Conservation (phyloP, 2,797 vertebrate species). For the Microcaecilia unicolor region DNA sequence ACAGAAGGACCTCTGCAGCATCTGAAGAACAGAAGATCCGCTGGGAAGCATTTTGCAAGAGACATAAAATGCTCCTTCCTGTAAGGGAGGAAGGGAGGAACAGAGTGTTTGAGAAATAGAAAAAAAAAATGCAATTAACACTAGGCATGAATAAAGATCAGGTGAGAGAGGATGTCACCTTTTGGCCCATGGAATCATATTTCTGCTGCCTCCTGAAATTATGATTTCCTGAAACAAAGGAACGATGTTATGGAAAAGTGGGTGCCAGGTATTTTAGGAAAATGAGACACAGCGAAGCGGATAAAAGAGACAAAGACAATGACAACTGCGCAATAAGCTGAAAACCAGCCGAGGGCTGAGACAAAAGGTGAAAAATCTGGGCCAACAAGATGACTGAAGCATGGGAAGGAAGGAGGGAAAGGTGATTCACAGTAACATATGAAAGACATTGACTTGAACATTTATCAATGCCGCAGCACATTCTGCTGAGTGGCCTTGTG, state of each 20-base stretch:
- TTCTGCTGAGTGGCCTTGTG: constrained; percentile 40
- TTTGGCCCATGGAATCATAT: constrained; percentile 52
- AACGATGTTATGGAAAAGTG: constrained; percentile 55
- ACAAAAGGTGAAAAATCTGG: constrained; percentile 49
- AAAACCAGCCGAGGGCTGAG: constrained; percentile 53
- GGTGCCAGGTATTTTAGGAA: constrained; percentile 63
- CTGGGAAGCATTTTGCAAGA: constrained; percentile 52
- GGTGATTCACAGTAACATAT: constrained; percentile 56
- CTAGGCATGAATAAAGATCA: constrained; percentile 57
- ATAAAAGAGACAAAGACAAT: constrained; percentile 62
- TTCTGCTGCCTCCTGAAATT: constrained; percentile 56
- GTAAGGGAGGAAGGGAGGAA: constrained; percentile 61
- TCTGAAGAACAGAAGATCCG: constrained; percentile 50
- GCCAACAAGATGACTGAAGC: constrained; percentile 62
- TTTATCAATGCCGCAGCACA: constrained; percentile 39
- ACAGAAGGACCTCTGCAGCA: constrained; percentile 38
- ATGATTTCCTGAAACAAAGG: constrained; percentile 62
- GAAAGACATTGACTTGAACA: constrained; percentile 55
- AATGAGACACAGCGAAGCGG: constrained; percentile 54
- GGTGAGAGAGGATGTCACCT: constrained; percentile 64
- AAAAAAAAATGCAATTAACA: constrained; percentile 47
- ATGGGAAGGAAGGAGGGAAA: constrained; percentile 63
- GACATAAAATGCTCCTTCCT: constrained; percentile 62
- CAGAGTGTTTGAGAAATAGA: constrained; percentile 57
- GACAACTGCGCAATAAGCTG: constrained; percentile 41